Percentiles rank a stretch among this genome's conserved stretches.
These are phyloP conservation scores for Homalodisca vitripennis DNA, from an alignment of 1,140 invertebrate species.

Conservation along the genomic window DNA sequence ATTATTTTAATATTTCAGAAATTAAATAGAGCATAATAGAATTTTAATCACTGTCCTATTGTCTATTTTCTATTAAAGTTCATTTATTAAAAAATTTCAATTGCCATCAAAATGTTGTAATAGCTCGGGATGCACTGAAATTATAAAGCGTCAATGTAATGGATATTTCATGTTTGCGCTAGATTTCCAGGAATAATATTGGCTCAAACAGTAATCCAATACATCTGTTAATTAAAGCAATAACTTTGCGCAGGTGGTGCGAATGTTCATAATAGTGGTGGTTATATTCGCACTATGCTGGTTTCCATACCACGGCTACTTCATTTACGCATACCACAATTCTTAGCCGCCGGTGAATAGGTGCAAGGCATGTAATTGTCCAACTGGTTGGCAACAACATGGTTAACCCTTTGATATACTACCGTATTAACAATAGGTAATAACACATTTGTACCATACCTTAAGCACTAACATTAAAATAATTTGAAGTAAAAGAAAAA, in stretches of 20 bases:
- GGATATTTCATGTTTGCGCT: no score
- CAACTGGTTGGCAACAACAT: conserved; percentile 90
- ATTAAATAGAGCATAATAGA: no score
- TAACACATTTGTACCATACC: not conserved
- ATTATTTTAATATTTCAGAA: no score
- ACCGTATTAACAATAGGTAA: conserved; percentile 85
- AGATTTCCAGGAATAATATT: no score
- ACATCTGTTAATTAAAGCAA: not conserved
- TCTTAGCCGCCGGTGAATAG: conserved; percentile 66
- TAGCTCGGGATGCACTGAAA: no score
- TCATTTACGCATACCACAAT: conserved; percentile 80
- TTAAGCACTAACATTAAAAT: not conserved
- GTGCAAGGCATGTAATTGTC: conserved; percentile 83
- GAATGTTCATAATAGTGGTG: conserved; percentile 82
- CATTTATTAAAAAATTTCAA: no score
- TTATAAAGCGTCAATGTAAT: no score
- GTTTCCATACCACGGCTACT: conserved; percentile 87
- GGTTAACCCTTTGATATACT: conserved; percentile 90
- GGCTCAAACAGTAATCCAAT: no score
- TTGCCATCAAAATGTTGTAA: no score
- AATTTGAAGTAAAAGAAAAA: not conserved
- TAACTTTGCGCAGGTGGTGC: conserved; percentile 63
- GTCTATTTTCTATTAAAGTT: no score
- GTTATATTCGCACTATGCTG: conserved; percentile 84
- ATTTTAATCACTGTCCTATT: no score